These are phyloP conservation scores for Hydroisotoma schaefferi DNA, from an alignment of 2,888 invertebrate species.

Conservation along the genomic window DNA sequence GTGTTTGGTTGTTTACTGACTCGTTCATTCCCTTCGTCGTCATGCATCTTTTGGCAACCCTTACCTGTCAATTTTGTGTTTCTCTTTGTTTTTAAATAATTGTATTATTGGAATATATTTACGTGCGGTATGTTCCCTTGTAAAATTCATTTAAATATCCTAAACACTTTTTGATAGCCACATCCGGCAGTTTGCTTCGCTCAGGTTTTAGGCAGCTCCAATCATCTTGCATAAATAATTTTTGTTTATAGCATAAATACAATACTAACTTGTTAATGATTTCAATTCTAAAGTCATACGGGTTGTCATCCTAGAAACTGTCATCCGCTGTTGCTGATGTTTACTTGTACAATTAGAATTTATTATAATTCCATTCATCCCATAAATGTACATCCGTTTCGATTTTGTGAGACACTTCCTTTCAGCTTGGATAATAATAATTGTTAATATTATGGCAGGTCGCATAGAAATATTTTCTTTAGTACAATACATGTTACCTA, in stretches of 20 bases:
- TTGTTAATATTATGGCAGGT: too few species aligned
- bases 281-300: conserved; percentile 7
- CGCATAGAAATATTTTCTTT: too few species aligned
- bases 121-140: conserved; percentile 9
- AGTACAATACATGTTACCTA: too few species aligned
- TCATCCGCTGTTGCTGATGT: too few species aligned
- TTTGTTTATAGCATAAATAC: conserved; percentile 1
- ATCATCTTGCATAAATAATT: conserved; percentile 7
- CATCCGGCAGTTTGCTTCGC: conserved; percentile 9
- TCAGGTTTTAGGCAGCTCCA: conserved; percentile 2
- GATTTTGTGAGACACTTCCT: too few species aligned
- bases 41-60: too few species aligned
- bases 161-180: conserved; percentile 14
- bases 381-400: too few species aligned
- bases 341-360: neutral
- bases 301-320: neutral
- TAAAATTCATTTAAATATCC: conserved; percentile 10
- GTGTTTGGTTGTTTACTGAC: too few species aligned
- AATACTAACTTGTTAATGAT: conserved; percentile 12
- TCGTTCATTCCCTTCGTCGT: too few species aligned
- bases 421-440: too few species aligned
- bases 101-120: too few species aligned
- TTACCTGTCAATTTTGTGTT: conserved; percentile 5
- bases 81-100: conserved; percentile 3
- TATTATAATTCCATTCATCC: neutral